Conservation (phyloP, 2,113 vertebrate species). For the Hemiscyllium ocellatum region DNA sequence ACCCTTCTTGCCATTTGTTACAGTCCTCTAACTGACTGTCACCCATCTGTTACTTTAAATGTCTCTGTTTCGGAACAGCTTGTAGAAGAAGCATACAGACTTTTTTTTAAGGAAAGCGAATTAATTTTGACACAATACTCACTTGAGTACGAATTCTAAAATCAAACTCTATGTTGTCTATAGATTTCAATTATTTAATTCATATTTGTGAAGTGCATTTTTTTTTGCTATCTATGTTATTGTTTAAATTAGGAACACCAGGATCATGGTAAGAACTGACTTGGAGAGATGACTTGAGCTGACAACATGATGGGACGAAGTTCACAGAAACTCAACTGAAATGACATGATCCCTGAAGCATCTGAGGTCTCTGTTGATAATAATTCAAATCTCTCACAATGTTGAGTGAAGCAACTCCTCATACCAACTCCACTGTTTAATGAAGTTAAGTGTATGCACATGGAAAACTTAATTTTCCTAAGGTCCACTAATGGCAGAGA, state of each 20-base stretch:
- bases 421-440: not conserved
- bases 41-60: slow-evolving; percentile 25
- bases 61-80: slow-evolving; percentile 20
- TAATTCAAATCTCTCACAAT: not conserved
- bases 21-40: not conserved
- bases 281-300: not conserved
- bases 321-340: not conserved
- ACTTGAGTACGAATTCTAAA: not conserved
- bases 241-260: not conserved
- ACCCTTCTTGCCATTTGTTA: slow-evolving; percentile 9
- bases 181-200: not conserved
- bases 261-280: not conserved
- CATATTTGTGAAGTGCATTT: not conserved
- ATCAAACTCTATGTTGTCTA: not conserved
- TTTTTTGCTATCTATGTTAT: not conserved
- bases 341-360: slow-evolving; percentile 26
- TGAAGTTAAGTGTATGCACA: not conserved
- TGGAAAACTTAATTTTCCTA: not conserved
- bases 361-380: slow-evolving; percentile 9
- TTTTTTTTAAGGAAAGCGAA: not conserved
- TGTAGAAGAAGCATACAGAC: not conserved
- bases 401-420: not conserved
- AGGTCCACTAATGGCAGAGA: not conserved
- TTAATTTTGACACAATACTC: not conserved
- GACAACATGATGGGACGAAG: not conserved